These are phyloP conservation scores for Sebastes paucispinis DNA, from an alignment of 2,797 vertebrate species.

Conservation along the genomic window DNA sequence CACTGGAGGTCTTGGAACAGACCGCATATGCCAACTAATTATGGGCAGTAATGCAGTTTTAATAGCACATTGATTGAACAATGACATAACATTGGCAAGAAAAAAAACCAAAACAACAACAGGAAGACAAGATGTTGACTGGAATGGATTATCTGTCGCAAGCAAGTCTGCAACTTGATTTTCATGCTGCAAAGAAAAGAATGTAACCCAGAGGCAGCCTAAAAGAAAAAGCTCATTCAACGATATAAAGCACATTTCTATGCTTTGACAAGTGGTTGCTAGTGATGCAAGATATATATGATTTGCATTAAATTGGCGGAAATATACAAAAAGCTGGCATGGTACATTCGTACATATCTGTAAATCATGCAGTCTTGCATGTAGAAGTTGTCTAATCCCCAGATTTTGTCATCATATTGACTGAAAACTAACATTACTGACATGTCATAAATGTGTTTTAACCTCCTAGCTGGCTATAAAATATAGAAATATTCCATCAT, in stretches of 20 bases:
- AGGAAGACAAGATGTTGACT: background rate
- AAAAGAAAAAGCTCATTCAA: background rate
- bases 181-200: background rate
- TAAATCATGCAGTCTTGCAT: background rate
- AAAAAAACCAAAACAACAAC: background rate
- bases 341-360: background rate
- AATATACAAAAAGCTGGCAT: background rate
- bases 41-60: background rate
- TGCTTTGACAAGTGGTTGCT: background rate
- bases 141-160: background rate
- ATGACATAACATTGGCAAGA: background rate
- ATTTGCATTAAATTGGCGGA: background rate
- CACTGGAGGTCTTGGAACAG: background rate
- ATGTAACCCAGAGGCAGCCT: background rate
- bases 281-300: background rate
- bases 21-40: background rate
- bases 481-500: background rate
- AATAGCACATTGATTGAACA: background rate
- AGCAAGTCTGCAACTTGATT: background rate
- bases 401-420: background rate
- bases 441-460: background rate
- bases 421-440: background rate
- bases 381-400: background rate
- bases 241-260: background rate
- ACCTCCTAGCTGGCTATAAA: background rate